Conservation (phyloP, 2,113 vertebrate species). For the chimpanzee (Pan troglodytes) region NHGRI_mPanTro3-v2.1_pri NC_072416.2:11268001-11268500, state of each 20-base stretch:
- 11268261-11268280: background rate
- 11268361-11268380: background rate
- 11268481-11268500: background rate
- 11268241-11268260: background rate
- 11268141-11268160: background rate
- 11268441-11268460: background rate
- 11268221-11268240: background rate
- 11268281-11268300: background rate
- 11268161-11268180: background rate
- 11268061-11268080: background rate
- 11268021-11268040: background rate
- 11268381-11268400: background rate
- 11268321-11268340: background rate
- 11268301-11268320: background rate
- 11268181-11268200: background rate
- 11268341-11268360: background rate
- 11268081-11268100: background rate
- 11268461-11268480: background rate
- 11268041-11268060: background rate
- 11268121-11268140: background rate
- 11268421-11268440: background rate
- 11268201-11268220: background rate
- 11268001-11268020: background rate
- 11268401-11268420: background rate
- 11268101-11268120: background rate